Base-by-base conservation (phyloP, 2,797 vertebrate species). In the Neoniphon sammara region DNA sequence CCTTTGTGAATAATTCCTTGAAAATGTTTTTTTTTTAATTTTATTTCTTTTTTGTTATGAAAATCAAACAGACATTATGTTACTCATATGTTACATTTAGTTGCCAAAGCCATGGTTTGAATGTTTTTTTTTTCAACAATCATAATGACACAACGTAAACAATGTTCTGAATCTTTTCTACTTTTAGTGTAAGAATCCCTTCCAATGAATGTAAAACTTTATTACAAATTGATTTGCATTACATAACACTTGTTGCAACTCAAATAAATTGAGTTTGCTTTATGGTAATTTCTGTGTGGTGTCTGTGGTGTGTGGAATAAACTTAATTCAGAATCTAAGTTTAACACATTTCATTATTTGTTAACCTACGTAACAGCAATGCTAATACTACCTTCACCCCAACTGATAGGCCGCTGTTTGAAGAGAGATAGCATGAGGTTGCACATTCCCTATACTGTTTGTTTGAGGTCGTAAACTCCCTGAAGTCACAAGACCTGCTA, bases 161-260 rank as follows among this genome's bases (percentile, higher is more conserved):
- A 64, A 18, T 44, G 55, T 66, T 58, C 61, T 46, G 53, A 81
- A 66, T 82, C 1, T 62, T 73, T 72, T 70, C 39, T 73, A 54
- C 25, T 53, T 31, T 71, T 57, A 72, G 47, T 18, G 8, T n/a
- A n/a, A 62, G 11, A 81, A 80, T 73, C 52, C 2, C 14, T 25
- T 73, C 31, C 55, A 67, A 84, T 82, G n/a, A 77, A 68, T 50
- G 18, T 87, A 73, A 84, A 76, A 5, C 72, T 77, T 67, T 81
- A 74, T 80, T 57, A 75, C n/a, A 55, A 23, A 25, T 21, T 75
- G 69, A 86, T 79, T 75, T 62, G n/a, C 23, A 61, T 75, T 75
- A 30, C 18, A 52, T 50, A 66, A 61, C n/a, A 73, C 7, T 63
- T 76, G 50, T 80, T 75, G 77, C 36, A 17, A n/a, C 14, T 65